Percentiles rank a stretch among this genome's conserved stretches.
These are phyloP conservation scores for Celastrina argiolus DNA, from an alignment of 2,888 invertebrate species.

Conservation along the genomic window DNA sequence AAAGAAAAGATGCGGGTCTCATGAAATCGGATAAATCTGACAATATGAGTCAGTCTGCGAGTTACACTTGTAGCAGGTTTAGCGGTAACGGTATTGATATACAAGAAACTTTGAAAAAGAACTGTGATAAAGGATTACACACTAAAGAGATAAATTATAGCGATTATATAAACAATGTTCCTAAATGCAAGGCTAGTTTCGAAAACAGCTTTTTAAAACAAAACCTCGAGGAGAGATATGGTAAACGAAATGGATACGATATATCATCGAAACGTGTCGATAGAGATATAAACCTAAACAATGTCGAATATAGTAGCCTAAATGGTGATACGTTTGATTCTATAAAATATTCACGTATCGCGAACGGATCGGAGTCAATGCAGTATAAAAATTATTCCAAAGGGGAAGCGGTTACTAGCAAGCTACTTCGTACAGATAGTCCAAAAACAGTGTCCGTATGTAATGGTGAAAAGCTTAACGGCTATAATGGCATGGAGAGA, in stretches of 20 bases:
- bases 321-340: constrained; percentile 72
- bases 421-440: constrained; percentile 71
- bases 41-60: constrained; percentile 55
- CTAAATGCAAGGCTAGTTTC: constrained; percentile 75
- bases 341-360: constrained; percentile 73
- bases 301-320: constrained; percentile 65
- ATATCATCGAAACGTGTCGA: constrained; percentile 60
- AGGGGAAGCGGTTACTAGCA: constrained; percentile 71
- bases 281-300: constrained; percentile 66
- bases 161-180: constrained; percentile 73
- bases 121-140: constrained; percentile 76
- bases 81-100: constrained; percentile 68
- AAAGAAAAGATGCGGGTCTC: constrained; percentile 62
- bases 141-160: constrained; percentile 67
- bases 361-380: constrained; percentile 73
- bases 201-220: constrained; percentile 73
- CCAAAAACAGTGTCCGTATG: constrained; percentile 72
- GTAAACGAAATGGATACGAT: constrained; percentile 69
- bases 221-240: constrained; percentile 66
- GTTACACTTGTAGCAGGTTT: constrained; percentile 58
- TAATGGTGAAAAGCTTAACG: constrained; percentile 68
- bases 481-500: constrained; percentile 57
- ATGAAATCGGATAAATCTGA: constrained; percentile 46
- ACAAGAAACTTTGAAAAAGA: constrained; percentile 70
- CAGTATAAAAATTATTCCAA: constrained; percentile 73